phyloP scores from a whole-genome alignment of 2,797 vertebrate genomes.

The Sebastes nivosus region DNA sequence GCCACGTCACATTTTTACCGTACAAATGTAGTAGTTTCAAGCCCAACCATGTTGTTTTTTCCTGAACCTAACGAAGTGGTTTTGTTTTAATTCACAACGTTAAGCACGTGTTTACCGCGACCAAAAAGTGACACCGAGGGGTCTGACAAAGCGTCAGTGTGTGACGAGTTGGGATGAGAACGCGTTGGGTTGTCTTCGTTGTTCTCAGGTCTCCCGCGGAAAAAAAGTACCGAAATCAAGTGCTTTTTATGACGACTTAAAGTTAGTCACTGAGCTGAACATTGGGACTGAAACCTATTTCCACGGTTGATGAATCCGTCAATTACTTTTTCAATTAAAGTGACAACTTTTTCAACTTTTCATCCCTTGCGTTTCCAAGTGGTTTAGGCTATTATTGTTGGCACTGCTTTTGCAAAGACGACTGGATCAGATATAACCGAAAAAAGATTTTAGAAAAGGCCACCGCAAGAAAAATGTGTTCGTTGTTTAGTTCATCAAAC shows the following conservation, averaged over 20 bases:
- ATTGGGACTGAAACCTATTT: neutral
- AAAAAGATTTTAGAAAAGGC: too few species aligned
- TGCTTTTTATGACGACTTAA: neutral
- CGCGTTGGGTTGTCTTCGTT: neutral
- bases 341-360: neutral
- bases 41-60: too few species aligned
- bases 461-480: too few species aligned
- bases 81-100: too few species aligned
- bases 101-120: accelerated
- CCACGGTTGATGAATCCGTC: neutral
- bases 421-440: too few species aligned
- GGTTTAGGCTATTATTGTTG: accelerated
- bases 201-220: neutral
- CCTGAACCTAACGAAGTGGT: too few species aligned
- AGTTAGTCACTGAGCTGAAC: neutral
- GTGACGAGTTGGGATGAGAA: accelerated
- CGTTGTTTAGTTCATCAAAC: accelerated
- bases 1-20: accelerated
- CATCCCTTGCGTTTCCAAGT: neutral
- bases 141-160: too few species aligned
- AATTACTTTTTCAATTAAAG: neutral
- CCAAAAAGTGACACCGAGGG: too few species aligned
- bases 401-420: too few species aligned
- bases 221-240: too few species aligned
- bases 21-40: accelerated